Evolutionary conservation across 2,113 vertebrate genomes (phyloP), one percentile per base, ranked within the genome.

Genomic region (Eudorcas thomsonii): DNA sequence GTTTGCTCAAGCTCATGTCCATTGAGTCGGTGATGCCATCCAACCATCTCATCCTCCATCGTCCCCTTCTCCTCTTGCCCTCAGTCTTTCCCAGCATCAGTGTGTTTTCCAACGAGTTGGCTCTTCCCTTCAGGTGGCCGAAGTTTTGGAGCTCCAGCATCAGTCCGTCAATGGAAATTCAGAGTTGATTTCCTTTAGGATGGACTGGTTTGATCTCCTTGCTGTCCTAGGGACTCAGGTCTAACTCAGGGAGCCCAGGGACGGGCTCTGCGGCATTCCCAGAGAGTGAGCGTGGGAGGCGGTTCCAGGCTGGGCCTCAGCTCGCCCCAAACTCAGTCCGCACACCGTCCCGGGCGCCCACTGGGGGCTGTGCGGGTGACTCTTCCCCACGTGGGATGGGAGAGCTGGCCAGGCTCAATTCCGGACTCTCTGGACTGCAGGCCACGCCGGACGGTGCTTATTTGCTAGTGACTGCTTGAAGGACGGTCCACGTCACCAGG

Each of bases 391-490:
- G 0, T 33, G 59, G 23, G 62, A 8, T 10, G 15, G 14, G 80
- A 36, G n/a, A 94, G 26, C 30, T 0, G 2, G 54, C 48, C 10
- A 5, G 43, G 16, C 3, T 1, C 36, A 30, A 88, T 39, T 84
- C 84, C 30, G 7, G 88, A n/a, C 88, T 71, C 91, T n/a, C 78
- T 30, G n/a, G 33, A 26, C 33, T 0, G 55, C 54, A n/a, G 23
- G 5, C 39, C 6, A 36, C 60, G 30, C 93, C 30, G 25, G 91
- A 90, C 93, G 97, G 78, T 96, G 93, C 94, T 97, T 97, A 36
- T 94, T 95, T 96, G 90, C 93, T 60, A 25, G 52, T 4, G 88
- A 23, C 90, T n/a, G 45, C 19, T 23, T n/a, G 95, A 71, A 36
- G 55, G 59, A 43, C 23, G 43, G 30, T 88, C 39, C 54, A 2